Base-by-base conservation (phyloP, 2,888 invertebrate genomes). In the Phyllotreta cruciferae region DNA sequence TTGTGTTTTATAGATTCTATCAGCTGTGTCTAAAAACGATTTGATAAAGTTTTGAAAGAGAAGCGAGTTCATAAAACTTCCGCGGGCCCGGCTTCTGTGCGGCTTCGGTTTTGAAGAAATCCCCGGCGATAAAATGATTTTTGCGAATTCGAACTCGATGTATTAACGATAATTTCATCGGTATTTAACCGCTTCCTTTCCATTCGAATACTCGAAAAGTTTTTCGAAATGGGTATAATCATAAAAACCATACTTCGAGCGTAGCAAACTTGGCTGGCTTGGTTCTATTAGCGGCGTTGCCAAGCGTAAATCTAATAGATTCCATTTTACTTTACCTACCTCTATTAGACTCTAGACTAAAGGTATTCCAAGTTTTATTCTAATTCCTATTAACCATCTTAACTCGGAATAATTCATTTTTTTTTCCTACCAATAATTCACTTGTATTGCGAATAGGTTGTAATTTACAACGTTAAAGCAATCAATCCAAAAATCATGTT, bases 211-310 rank as follows among this genome's bases (percentile, higher is more conserved):
- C 44, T 57, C 34, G 6, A 11, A 54, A 60, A 44, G 44, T 60
- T 60, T 60, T 60, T 53, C 52, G 37, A 52, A 52, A 44, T 60
- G 60, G 24, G 52, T 60, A 60, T 44, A 60, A 60, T 53, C 60
- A 60, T 60, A 60, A 52, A 24, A 60, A 60, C 53, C 50, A 58
- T 58, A 58, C 42, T 24, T 58, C 42, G 44, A 60, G 52, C 60
- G 60, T 60, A 44, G 42, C 52, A 53, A 60, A 60, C 44, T 60
- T 44, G 37, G 50, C 52, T 60, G 35, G 60, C 60, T 42, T 60
- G 42, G 60, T 42, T 52, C 36, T 35, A 24, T n/a, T 7, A 53
- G 44, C 60, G 9, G 10, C 52, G 60, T 60, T 60, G 60, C 60
- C 60, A 53, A 42, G 37, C 24, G 24, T 24, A 24, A 24, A 24